Evolutionary conservation across 35 echinoderm and acorn worm species (phyloP), one percentile per base, ranked within the genome.

Genomic region (Ophioderma brevispina): DNA sequence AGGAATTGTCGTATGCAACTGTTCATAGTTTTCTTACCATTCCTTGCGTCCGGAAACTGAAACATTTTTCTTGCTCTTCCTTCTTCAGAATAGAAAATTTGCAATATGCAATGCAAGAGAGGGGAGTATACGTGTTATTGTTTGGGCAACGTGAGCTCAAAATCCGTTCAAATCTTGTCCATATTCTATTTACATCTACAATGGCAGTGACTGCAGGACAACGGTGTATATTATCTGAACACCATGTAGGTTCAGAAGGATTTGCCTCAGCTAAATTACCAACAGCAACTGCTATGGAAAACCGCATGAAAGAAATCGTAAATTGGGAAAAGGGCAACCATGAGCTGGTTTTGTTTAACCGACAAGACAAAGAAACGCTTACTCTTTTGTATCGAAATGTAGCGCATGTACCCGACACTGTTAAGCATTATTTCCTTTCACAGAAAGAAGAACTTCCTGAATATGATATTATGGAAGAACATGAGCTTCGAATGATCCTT

Each of bases 261-360:
- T 87, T 21, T 55, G 63, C 17, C 31, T 40, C 34, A 17, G 75
- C 18, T 78, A 39, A 32, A 25, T 13, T 32, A 28, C 46, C 63
- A 13, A 78, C 64, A 0, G 85, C 85, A 41, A 31, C 40, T 3
- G 30, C 39, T 19, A 77, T 87, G 64, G 85, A 75, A 39, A 52
- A 25, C 13, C 35, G 85, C 13, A 38, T 78, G 18, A 39, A 87
- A 78, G 75, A 39, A 21, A 78, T 87, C n/a, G 39, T 78, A 0
- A 34, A 87, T 32, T 87, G 85, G 85, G 32, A 46, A 40, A 52
- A 87, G 1, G 78, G 85, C 43, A 78, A 78, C 36, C 85, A 87
- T 39, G 31, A 70, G n/a, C 35, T 87, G 38, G 75, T 78, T 31
- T 23, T 87, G 10, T 87, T 87, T 36, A 76, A 87, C 33, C 64